Conservation (phyloP, 2,113 vertebrate species). For the Suncus etruscus region DNA sequence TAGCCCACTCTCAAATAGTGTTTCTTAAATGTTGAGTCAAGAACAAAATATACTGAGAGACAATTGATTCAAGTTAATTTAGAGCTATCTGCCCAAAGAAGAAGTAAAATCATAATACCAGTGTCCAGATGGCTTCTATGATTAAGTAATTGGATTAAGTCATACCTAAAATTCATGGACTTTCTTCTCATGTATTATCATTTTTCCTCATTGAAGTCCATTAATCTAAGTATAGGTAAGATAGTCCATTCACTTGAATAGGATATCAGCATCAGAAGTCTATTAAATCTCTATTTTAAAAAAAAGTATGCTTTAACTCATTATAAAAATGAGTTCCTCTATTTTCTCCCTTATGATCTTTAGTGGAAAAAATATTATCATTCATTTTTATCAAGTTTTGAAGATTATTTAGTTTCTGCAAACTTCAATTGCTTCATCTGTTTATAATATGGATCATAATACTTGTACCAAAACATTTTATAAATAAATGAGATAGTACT, state of each 20-base stretch:
- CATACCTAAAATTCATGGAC: not conserved
- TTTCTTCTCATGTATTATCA: not conserved
- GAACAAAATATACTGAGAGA: conserved; percentile 49
- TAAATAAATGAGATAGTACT: conserved; percentile 45
- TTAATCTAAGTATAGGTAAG: not conserved
- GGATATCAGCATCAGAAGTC: conserved; percentile 14
- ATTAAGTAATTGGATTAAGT: conserved; percentile 48
- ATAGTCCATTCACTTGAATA: not conserved
- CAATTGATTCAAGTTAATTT: conserved; percentile 38
- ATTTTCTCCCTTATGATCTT: conserved; percentile 3
- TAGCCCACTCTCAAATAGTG: conserved; percentile 63
- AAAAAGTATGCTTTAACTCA: conserved; percentile 7
- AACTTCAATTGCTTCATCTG: conserved; percentile 42
- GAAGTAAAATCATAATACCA: conserved; percentile 43
- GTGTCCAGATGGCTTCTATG: conserved; percentile 53
- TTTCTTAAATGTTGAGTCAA: conserved; percentile 71
- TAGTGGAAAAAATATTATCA: not conserved
- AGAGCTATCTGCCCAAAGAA: conserved; percentile 21
- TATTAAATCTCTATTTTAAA: not conserved
- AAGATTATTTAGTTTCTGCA: not conserved
- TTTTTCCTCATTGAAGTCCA: conserved; percentile 25
- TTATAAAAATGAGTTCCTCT: conserved; percentile 43
- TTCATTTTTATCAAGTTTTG: not conserved
- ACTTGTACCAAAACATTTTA: conserved; percentile 50
- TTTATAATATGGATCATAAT: not conserved